phyloP scores from a whole-genome alignment of 2,888 invertebrate genomes.

The Caenorhabditis sp. region DNA sequence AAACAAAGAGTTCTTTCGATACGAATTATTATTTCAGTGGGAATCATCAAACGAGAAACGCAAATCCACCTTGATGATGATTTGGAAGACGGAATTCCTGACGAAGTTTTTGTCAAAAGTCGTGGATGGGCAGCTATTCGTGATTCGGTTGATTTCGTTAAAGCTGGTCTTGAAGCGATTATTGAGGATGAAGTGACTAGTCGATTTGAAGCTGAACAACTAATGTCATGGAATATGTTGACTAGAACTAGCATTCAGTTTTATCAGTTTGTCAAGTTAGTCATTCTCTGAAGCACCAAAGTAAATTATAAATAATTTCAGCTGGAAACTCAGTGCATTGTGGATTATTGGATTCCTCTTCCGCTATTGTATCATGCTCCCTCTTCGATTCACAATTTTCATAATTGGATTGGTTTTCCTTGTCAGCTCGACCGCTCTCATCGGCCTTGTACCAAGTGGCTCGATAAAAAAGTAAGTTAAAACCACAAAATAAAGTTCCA shows the following conservation, averaged over 20 bases:
- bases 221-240: constrained; percentile 89
- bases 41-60: constrained; percentile 57
- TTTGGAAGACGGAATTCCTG: constrained; percentile 42
- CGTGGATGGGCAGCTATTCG: constrained; percentile 66
- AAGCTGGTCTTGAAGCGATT: constrained; percentile 88
- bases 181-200: constrained; percentile 98
- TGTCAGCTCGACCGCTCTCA: constrained; percentile 77
- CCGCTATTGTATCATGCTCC: constrained; percentile 88
- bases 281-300: background rate
- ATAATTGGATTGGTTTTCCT: constrained; percentile 75
- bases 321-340: constrained; percentile 82
- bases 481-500: background rate
- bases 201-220: constrained; percentile 89
- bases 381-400: constrained; percentile 75
- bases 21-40: constrained; percentile 33
- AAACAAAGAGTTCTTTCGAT: too few relatives aligned
- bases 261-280: constrained; percentile 67
- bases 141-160: constrained; percentile 67
- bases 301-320: constrained; percentile 53
- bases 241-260: constrained; percentile 77
- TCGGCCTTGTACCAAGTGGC: constrained; percentile 79
- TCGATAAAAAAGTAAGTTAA: constrained; percentile 46
- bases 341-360: constrained; percentile 93
- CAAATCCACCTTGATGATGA: constrained; percentile 59
- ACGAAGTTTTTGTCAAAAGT: constrained; percentile 59